These are phyloP conservation scores for Euproctis similis DNA, from an alignment of 2,888 invertebrate genomes.

Conservation along the genomic window DNA sequence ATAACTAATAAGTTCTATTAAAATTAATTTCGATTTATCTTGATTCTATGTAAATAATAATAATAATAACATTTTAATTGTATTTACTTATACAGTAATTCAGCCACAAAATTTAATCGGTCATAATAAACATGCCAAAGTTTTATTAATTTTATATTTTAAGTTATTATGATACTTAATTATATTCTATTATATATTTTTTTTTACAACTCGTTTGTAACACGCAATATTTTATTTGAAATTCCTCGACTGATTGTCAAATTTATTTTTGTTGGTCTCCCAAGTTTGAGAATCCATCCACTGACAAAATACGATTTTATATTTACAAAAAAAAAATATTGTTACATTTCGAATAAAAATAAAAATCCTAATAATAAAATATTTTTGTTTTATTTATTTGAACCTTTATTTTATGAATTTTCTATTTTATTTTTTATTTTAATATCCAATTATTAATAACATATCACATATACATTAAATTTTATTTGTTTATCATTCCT, in stretches of 20 bases:
- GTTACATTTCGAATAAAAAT: conserved; percentile 71
- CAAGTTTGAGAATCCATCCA: conserved; percentile 63
- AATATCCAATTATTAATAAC: conserved; percentile 46
- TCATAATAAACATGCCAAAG: conserved; percentile 74
- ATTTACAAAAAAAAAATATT: conserved; percentile 58
- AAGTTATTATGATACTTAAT: conserved; percentile 63
- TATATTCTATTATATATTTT: conserved; percentile 43
- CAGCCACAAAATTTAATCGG: conserved; percentile 70
- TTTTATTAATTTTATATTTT: conserved; percentile 68
- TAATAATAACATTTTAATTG: conserved; percentile 41
- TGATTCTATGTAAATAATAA: conserved; percentile 53
- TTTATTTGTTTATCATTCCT: conserved; percentile 3
- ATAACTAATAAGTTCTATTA: conserved; percentile 65
- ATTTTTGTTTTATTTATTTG: conserved; percentile 37
- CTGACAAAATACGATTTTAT: conserved; percentile 65
- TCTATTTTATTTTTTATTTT: conserved; percentile 17
- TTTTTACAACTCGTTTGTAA: conserved; percentile 47
- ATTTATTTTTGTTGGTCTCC: conserved; percentile 27
- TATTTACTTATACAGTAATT: conserved; percentile 61
- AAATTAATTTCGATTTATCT: conserved; percentile 47
- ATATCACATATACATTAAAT: conserved; percentile 44
- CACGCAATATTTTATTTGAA: conserved; percentile 28
- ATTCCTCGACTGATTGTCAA: conserved; percentile 21
- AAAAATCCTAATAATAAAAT: conserved; percentile 55
- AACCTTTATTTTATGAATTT: conserved; percentile 13